A percentile compares a stretch with the other conserved stretches of the same genome.
phyloP scores from a whole-genome alignment of 2,888 invertebrate genomes.

The Diarsia rubi region DNA sequence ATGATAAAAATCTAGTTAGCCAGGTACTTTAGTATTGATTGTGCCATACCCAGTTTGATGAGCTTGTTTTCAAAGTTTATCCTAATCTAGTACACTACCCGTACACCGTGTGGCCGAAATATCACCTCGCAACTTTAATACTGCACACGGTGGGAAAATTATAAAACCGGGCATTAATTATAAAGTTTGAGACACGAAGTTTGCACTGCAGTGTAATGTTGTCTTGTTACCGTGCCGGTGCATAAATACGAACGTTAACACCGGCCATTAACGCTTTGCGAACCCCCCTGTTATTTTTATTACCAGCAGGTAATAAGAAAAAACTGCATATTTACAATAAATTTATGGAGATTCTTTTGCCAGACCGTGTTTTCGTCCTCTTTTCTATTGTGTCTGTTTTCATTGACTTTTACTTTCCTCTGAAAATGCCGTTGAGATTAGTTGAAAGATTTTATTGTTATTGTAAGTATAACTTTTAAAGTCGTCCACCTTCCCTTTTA shows the following conservation, averaged over 20 bases:
- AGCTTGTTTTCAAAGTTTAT: constrained; percentile 58
- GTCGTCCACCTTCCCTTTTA: not conserved
- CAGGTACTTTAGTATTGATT: constrained; percentile 21
- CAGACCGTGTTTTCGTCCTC: constrained; percentile 37
- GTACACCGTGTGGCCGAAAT: constrained; percentile 74
- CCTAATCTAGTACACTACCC: constrained; percentile 56
- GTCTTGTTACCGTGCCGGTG: constrained; percentile 81
- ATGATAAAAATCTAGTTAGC: not conserved
- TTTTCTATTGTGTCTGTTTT: constrained; percentile 11
- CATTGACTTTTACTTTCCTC: constrained; percentile 13
- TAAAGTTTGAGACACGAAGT: constrained; percentile 80
- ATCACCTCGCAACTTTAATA: constrained; percentile 77
- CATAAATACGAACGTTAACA: constrained; percentile 81
- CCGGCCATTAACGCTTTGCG: constrained; percentile 74
- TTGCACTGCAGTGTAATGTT: constrained; percentile 81
- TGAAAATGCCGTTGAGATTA: constrained; percentile 12
- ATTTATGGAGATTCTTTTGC: constrained; percentile 61
- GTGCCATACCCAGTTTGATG: constrained; percentile 17
- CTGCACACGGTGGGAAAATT: constrained; percentile 78
- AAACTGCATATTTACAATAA: constrained; percentile 69
- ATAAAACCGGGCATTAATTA: constrained; percentile 84
- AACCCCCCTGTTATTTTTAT: constrained; percentile 75
- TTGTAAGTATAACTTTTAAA: constrained; percentile 1
- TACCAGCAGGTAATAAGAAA: constrained; percentile 71
- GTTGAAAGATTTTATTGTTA: constrained; percentile 6